Evolutionary conservation across 64 coral and sea anemone species (phyloP), one percentile per base, ranked within the genome.

Genomic region (Stichodactyla mertensii): DNA sequence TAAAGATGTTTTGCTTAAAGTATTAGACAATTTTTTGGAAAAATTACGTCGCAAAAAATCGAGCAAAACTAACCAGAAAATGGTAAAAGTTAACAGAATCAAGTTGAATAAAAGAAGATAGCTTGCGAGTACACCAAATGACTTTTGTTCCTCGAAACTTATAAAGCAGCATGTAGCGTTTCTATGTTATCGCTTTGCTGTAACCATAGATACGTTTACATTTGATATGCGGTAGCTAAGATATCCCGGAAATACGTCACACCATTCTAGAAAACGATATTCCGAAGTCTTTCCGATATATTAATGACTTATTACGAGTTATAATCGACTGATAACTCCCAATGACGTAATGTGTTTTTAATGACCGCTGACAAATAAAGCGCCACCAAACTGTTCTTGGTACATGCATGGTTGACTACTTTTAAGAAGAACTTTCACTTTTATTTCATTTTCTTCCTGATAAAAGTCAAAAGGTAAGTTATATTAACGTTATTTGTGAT

Each of bases 181-280:
- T 26, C 24, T 74, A 74, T 74, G 69, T 74, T n/a, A 74, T 74
- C 69, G 69, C 27, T 74, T 74, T 27, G 69, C 10, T 31, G 69
- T 74, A 54, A 18, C 80, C 55, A 55, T 82, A 82, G 80, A 82
- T 55, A 82, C 80, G 80, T 82, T 55, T 82, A 82, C 51, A 10
- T 82, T 16, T 57, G 80, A 82, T 82, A 18, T 55, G 18, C 52
- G 52, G 80, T 82, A 55, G 24, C 55, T 55, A 57, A 4, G 80
- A 19, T 0, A 82, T 10, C 3, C 80, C 80, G 55, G 80, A 82
- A 55, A 28, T 57, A 57, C 80, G 80, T 82, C 80, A 77, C 71
- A 57, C 51, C 9, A 55, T 6, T 54, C 80, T 74, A 31, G 69
- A 74, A 71, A 24, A 71, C 7, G 23, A 1, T 4, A 12, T 11